These are phyloP conservation scores for Melopsittacus undulatus DNA, from an alignment of 2,797 vertebrate genomes.

Conservation along the genomic window DNA sequence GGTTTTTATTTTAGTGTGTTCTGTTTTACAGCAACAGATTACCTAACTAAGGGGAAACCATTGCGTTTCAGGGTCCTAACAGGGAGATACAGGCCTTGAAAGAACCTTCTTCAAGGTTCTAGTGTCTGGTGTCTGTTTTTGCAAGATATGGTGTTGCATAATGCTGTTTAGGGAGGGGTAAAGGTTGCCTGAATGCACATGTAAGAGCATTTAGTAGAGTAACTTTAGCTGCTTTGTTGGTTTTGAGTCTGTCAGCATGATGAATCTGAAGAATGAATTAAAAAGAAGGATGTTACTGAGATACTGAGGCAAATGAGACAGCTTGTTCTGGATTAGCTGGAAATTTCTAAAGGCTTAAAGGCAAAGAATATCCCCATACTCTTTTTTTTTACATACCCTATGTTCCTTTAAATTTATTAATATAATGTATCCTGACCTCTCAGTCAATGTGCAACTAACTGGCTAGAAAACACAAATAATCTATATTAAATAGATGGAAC, in stretches of 20 bases:
- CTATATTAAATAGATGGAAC: background rate
- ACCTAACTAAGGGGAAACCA: background rate
- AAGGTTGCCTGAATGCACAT: background rate
- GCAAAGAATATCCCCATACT: background rate
- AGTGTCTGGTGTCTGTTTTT: background rate
- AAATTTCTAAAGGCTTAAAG: background rate
- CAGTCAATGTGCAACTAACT: background rate
- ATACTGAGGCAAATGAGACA: background rate
- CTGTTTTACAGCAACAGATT: background rate
- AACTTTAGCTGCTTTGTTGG: background rate
- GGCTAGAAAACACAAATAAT: background rate
- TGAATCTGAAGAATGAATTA: background rate
- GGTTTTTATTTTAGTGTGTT: background rate
- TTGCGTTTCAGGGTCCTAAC: background rate
- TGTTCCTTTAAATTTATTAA: fast-evolving
- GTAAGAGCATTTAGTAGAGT: background rate
- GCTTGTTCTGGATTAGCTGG: background rate
- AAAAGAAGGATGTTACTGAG: background rate
- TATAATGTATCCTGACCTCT: background rate
- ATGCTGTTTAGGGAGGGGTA: background rate
- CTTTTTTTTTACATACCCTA: background rate
- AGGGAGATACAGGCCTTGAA: background rate
- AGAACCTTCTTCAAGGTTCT: background rate
- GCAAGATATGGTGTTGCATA: background rate
- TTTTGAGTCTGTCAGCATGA: background rate